These are phyloP conservation scores for Pristionchus japonicus DNA, from an alignment of 2,888 invertebrate species.

Conservation along the genomic window DNA sequence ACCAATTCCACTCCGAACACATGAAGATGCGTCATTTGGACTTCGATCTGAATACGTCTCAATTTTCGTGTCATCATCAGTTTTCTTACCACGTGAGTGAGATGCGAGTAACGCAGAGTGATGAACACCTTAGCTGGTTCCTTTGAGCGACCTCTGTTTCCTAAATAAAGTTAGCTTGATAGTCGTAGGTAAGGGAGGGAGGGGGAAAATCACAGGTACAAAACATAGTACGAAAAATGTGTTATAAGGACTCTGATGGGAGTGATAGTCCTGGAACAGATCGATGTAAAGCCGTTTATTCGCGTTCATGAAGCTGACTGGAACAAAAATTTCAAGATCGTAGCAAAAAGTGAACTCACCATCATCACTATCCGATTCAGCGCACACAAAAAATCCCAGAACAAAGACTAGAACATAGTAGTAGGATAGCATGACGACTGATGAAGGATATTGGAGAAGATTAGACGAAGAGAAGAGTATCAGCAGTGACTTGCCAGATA, in stretches of 20 bases:
- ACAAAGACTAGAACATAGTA: background rate
- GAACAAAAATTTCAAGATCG: background rate
- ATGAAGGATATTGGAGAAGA: background rate
- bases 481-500: background rate
- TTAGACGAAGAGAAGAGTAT: background rate
- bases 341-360: background rate
- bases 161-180: background rate
- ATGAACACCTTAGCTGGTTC: background rate
- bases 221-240: background rate
- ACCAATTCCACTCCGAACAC: background rate
- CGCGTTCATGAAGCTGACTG: background rate
- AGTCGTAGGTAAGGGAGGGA: background rate
- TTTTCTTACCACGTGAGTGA: background rate
- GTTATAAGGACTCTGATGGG: background rate
- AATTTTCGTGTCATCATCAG: no score
- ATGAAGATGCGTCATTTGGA: slow-evolving; percentile 22
- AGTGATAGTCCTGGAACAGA: background rate
- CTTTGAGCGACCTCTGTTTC: background rate
- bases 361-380: background rate
- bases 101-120: background rate
- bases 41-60: slow-evolving; percentile 34
- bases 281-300: slow-evolving; percentile 2
- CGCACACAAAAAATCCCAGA: no score
- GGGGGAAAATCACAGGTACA: background rate
- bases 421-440: background rate